These are phyloP conservation scores for Ceratosolen solmsi DNA, from an alignment of 1,140 invertebrate species.

Conservation along the genomic window DNA sequence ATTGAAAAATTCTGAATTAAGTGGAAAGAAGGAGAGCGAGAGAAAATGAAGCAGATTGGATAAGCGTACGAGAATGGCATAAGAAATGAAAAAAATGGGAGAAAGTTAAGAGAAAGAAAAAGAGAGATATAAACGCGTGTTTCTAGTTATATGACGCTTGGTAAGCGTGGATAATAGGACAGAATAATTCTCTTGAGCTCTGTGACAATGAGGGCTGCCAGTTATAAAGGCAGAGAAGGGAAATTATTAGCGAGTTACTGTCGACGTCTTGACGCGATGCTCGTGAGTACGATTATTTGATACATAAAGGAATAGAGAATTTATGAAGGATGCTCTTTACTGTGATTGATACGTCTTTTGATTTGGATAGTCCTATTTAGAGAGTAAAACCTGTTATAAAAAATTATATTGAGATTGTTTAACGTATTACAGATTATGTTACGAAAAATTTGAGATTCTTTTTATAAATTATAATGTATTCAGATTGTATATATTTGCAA, in stretches of 20 bases:
- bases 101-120: background rate
- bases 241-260: constrained; percentile 42
- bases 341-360: background rate
- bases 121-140: constrained; percentile 26
- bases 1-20: no score
- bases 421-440: background rate
- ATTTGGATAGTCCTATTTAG: background rate
- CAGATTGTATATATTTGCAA: no score
- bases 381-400: background rate
- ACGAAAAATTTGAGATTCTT: background rate
- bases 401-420: background rate
- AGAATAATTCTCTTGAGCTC: constrained; percentile 20
- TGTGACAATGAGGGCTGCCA: constrained; percentile 32
- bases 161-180: constrained; percentile 27
- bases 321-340: constrained; percentile 32
- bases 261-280: constrained; percentile 38
- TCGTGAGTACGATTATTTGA: constrained; percentile 26
- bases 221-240: constrained; percentile 2
- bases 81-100: no score
- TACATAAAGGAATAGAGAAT: constrained; percentile 24
- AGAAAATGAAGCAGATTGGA: no score
- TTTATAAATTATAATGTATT: background rate
- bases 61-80: no score
- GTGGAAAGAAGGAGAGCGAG: no score
- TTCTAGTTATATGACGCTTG: constrained; percentile 21